A percentile compares a stretch with the other conserved stretches of the same genome.
Evolutionary conservation across 35 echinoderm and acorn worm species (phyloP).

Genomic region (Ophiothrix spiculata): DNA sequence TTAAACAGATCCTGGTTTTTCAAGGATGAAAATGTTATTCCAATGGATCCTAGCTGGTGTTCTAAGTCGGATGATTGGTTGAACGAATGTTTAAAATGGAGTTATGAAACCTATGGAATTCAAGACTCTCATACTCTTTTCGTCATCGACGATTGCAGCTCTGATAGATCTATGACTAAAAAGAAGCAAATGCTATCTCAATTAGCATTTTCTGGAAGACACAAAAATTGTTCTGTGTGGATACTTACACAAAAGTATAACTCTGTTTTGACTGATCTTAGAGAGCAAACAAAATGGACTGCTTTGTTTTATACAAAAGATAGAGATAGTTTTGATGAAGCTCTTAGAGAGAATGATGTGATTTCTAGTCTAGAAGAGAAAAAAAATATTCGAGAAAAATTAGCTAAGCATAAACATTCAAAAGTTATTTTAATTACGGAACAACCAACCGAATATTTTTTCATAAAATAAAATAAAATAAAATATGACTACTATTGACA

Average conservation of each 20-base stretch:
- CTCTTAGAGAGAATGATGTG: background rate
- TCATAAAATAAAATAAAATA: background rate
- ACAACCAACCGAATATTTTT: background rate
- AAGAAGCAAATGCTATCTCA: background rate
- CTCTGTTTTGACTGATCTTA: no score
- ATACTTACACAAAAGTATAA: background rate
- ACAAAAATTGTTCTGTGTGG: background rate
- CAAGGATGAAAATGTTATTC: background rate
- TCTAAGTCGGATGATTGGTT: background rate
- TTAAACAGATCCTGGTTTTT: conserved; percentile 21
- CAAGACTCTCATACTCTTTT: background rate
- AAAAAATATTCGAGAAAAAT: background rate
- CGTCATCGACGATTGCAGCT: background rate
- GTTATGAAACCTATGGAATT: background rate
- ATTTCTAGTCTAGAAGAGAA: background rate
- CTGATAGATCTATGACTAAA: background rate
- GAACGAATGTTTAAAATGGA: background rate
- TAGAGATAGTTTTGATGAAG: background rate
- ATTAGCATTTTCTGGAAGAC: background rate
- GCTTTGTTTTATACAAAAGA: background rate
- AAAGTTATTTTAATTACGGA: background rate
- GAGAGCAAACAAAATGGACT: background rate
- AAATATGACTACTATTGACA: background rate
- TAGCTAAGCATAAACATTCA: background rate
- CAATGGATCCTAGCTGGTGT: background rate